Evolutionary conservation across 64 coral and sea anemone species (phyloP).

Genomic region (Trachythela sp.): DNA sequence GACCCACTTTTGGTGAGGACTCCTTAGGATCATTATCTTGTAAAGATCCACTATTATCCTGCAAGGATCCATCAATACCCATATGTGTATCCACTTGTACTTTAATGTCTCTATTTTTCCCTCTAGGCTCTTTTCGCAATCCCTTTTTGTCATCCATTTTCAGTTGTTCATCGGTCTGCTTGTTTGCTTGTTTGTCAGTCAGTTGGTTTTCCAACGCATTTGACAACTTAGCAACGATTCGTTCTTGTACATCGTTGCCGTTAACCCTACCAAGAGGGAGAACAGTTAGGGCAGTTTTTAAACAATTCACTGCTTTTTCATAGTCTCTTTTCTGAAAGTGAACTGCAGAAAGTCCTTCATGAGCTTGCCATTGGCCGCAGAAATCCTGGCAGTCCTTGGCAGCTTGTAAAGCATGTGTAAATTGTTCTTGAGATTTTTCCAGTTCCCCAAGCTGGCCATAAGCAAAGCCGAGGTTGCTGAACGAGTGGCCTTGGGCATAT

Average conservation of each 20-base stretch:
- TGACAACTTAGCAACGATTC: slow-evolving; percentile 86
- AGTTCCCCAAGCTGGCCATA: slow-evolving; percentile 80
- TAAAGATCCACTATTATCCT: neutral
- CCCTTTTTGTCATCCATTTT: slow-evolving; percentile 41
- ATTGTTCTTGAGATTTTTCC: slow-evolving; percentile 61
- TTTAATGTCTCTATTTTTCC: neutral
- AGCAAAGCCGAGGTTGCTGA: slow-evolving; percentile 97
- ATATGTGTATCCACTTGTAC: neutral
- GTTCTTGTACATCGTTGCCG: slow-evolving; percentile 53
- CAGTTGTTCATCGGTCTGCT: neutral
- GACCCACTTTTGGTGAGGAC: slow-evolving; percentile 44
- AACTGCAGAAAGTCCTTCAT: slow-evolving; percentile 81
- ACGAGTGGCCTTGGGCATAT: slow-evolving; percentile 81
- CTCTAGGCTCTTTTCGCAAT: neutral
- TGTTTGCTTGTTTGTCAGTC: neutral
- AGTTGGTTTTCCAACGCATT: slow-evolving; percentile 81
- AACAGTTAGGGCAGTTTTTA: slow-evolving; percentile 64
- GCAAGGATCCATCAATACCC: neutral
- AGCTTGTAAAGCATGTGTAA: slow-evolving; percentile 83
- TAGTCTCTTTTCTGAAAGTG: slow-evolving; percentile 69
- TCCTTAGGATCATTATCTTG: slow-evolving; percentile 15
- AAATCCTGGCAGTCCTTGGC: slow-evolving; percentile 59
- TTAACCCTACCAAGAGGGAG: slow-evolving; percentile 45
- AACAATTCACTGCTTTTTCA: slow-evolving; percentile 74
- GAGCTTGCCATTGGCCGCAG: slow-evolving; percentile 77